Percentiles rank a stretch among this genome's conserved stretches.
phyloP scores from a whole-genome alignment of 2,113 vertebrate genomes.

The Phasianus colchicus region DNA sequence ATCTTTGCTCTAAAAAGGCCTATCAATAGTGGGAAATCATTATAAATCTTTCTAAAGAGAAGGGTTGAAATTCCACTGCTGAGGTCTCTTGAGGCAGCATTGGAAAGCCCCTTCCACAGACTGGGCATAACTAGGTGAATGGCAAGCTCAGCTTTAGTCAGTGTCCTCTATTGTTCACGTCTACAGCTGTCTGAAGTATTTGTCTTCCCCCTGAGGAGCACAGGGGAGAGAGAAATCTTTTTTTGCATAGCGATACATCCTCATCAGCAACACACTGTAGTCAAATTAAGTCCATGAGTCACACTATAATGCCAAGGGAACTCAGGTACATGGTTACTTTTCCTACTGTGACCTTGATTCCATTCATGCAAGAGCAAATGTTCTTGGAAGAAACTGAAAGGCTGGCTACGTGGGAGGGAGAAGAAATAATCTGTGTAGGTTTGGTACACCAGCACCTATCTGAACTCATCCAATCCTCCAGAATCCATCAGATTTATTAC shows the following conservation, averaged over 20 bases:
- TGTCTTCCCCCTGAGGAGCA: background rate
- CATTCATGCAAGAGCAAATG: conserved; percentile 15
- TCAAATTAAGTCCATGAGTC: conserved; percentile 58
- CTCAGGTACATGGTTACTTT: background rate
- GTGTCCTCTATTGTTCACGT: background rate
- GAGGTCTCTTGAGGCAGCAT: background rate
- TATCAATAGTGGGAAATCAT: background rate
- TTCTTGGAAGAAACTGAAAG: conserved; percentile 41
- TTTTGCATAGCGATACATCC: conserved; percentile 13
- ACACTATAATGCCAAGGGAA: background rate
- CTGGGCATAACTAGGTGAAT: accelerated
- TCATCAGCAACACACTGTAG: background rate
- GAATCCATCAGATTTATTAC: background rate
- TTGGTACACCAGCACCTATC: background rate
- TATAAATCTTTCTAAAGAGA: background rate
- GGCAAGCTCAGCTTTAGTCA: background rate
- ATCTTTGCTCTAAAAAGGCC: background rate
- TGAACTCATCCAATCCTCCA: background rate
- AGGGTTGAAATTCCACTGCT: background rate
- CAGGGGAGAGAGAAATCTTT: background rate
- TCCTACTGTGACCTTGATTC: background rate
- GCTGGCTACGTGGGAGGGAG: background rate
- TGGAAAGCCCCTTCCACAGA: background rate
- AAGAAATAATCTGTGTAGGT: background rate
- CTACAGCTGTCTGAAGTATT: background rate